These are phyloP conservation scores for Allygus modestus DNA, from an alignment of 2,888 invertebrate species.

Conservation along the genomic window DNA sequence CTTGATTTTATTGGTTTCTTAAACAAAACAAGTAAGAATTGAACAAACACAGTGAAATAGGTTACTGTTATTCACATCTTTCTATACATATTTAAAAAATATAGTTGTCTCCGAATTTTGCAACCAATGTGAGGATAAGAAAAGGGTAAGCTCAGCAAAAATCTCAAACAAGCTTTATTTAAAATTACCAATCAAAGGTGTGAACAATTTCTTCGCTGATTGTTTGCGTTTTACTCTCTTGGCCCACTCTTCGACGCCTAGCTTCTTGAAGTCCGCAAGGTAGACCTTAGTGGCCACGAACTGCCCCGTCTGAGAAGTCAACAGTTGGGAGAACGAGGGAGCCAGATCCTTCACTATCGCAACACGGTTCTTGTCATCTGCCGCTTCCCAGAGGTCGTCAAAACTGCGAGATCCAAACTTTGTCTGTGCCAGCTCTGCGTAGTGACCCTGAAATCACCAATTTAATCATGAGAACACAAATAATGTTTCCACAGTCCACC, in stretches of 20 bases:
- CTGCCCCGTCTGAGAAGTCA: constrained; percentile 6
- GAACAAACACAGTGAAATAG: no score
- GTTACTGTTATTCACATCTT: no score
- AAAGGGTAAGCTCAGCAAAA: no score
- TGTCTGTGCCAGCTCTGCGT: constrained; percentile 82
- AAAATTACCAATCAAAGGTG: background rate
- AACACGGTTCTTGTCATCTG: constrained; percentile 75
- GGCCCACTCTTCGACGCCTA: constrained; percentile 2
- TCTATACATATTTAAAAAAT: no score
- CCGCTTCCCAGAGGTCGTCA: constrained; percentile 83
- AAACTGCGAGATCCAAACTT: constrained; percentile 87
- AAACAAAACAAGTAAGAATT: no score
- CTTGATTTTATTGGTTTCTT: no score
- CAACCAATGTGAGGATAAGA: no score
- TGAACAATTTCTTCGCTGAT: background rate
- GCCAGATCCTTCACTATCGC: constrained; percentile 19
- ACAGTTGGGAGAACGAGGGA: background rate
- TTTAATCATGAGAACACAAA: no score
- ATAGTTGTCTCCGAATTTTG: no score
- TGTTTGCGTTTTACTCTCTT: background rate
- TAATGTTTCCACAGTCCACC: no score
- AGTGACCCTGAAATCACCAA: constrained; percentile 77
- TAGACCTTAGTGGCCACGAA: constrained; percentile 1
- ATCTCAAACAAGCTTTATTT: constrained; percentile 28
- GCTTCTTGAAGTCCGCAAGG: constrained; percentile 15